Evolutionary conservation across 2,113 vertebrate species (phyloP), one percentile per base, ranked within the genome.

Genomic region (Anguilla rostrata): DNA sequence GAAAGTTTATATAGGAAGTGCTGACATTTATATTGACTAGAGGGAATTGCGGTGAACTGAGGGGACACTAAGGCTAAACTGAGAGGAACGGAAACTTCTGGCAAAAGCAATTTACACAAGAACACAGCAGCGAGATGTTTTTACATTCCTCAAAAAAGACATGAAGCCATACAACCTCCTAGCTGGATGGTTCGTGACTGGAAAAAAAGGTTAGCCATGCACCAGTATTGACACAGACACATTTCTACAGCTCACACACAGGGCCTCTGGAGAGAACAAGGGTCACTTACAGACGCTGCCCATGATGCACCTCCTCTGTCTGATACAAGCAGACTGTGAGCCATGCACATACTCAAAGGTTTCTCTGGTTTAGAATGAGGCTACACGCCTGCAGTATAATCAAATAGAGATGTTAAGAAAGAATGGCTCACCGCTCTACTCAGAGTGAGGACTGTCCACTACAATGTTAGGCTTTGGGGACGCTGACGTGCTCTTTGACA

Each of bases 381-480:
- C 60, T 66, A 66, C 60, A 26, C n/a, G n/a, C 71, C 9, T 34
- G 18, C 22, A 57, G 78, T 18, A 56, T 57, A 29, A 39, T 26
- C 29, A 15, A 26, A 34, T 53, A 8, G 46, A 5, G 16, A 81
- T 14, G 8, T 53, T 40, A 16, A 53, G 49, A 57, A 81, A 71
- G 39, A 22, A 39, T 53, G 81, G 88, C 90, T 90, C 85, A 90
- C 87, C 78, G 86, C 63, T 87, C 87, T 94, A 96, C 15, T 96
- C 95, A 18, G 95, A 96, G 91, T 96, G 95, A 90, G 95, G 95
- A 87, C 95, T 96, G 92, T 96, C 95, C 93, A 96, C 95, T 90
- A 96, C 95, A 81, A 96, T 96, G 91, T 96, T 89, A 6, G 95
- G 95, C 89, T 96, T 96, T 0, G 95, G 90, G 82, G 95, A 94